Evolutionary conservation across 2,797 vertebrate species (phyloP).

Genomic region (Parauchenoglanis ngamensis): DNA sequence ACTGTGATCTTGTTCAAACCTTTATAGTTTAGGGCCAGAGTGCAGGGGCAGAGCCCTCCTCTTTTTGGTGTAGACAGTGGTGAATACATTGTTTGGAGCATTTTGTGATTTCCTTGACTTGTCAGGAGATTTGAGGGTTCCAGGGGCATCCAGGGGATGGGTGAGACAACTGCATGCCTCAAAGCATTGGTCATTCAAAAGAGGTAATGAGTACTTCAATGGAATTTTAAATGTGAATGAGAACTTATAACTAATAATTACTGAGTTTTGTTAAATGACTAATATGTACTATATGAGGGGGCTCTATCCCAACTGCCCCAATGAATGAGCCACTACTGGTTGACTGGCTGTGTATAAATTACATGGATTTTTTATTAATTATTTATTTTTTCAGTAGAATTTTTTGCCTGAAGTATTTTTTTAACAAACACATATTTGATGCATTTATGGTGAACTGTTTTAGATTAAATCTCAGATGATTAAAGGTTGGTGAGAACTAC

Average conservation of each 20-base stretch:
- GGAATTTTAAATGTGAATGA: neutral
- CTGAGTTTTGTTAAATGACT: neutral
- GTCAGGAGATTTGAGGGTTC: too few species aligned
- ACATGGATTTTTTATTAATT: neutral
- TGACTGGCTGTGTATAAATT: neutral
- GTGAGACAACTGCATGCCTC: neutral
- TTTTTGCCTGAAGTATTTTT: neutral
- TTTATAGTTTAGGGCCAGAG: too few species aligned
- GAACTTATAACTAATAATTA: too few species aligned
- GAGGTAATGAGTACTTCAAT: neutral
- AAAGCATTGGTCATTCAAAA: neutral
- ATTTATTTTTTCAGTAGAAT: neutral
- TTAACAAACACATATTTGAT: neutral
- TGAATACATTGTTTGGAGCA: too few species aligned
- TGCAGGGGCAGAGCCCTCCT: too few species aligned
- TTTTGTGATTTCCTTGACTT: too few species aligned
- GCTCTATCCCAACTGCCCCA: neutral
- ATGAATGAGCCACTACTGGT: neutral
- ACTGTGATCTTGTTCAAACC: too few species aligned
- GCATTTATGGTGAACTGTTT: neutral
- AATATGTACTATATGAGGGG: neutral
- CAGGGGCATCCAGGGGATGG: too few species aligned
- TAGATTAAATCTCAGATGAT: neutral
- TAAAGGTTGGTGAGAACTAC: neutral
- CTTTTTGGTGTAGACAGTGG: too few species aligned